Evolutionary conservation across 2,113 vertebrate species (phyloP).

Genomic region (Pseudonaja textilis): DNA sequence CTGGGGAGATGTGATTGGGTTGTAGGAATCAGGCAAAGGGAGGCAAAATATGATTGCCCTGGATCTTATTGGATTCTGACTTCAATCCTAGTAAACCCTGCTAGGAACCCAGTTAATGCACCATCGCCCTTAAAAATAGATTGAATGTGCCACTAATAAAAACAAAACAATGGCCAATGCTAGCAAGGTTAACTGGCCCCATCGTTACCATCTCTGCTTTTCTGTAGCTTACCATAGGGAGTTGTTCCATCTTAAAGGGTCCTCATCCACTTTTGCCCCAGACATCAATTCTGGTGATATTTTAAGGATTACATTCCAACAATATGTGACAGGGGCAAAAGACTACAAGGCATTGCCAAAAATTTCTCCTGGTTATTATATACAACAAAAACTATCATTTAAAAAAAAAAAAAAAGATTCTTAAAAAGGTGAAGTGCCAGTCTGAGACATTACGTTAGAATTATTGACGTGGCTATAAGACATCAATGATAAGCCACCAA

Average conservation of each 20-base stretch:
- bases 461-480: conserved; percentile 74
- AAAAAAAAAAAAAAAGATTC: conserved; percentile 44
- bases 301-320: background rate
- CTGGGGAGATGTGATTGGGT: background rate
- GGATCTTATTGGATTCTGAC: background rate
- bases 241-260: background rate
- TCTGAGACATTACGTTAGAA: conserved; percentile 58
- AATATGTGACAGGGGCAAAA: no score
- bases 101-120: background rate
- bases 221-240: background rate
- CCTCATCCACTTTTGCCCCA: background rate
- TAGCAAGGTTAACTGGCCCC: background rate
- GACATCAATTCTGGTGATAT: background rate
- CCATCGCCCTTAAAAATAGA: no score
- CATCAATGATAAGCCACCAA: conserved; percentile 74
- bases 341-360: no score
- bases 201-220: background rate
- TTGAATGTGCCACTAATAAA: background rate
- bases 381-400: conserved; percentile 70
- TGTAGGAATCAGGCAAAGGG: background rate
- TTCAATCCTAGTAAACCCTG: background rate
- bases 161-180: background rate
- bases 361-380: no score
- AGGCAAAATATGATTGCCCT: no score
- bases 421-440: conserved; percentile 62